Conservation (phyloP, 2,113 vertebrate genomes). For the Scalopus aquaticus region DNA sequence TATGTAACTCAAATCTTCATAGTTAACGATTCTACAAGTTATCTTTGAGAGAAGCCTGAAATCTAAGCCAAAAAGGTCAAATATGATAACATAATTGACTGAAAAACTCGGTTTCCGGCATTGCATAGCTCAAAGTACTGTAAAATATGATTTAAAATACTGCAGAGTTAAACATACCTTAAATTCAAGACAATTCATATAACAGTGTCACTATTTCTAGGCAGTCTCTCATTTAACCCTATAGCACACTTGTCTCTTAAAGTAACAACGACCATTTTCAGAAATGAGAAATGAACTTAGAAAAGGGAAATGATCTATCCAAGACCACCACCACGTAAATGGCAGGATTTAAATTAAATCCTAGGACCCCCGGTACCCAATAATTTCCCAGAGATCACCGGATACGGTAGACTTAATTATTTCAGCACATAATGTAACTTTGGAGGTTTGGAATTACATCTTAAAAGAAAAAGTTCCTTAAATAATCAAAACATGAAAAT, state of each 20-base stretch:
- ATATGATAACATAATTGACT: constrained; percentile 6
- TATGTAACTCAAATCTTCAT: constrained; percentile 29
- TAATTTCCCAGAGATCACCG: not conserved
- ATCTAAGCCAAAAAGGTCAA: not conserved
- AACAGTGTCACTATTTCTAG: not conserved
- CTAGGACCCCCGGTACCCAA: not conserved
- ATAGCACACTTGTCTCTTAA: not conserved
- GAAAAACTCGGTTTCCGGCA: not conserved
- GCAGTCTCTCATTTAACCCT: constrained; percentile 3
- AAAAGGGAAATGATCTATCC: not conserved
- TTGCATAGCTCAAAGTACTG: not conserved
- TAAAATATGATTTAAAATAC: not conserved
- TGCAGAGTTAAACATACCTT: not conserved
- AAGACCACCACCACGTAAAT: not conserved
- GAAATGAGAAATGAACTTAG: not conserved
- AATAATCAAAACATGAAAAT: not conserved
- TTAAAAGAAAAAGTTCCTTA: constrained; percentile 1
- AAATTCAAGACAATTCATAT: not conserved
- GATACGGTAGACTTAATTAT: not conserved
- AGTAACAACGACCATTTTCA: constrained; percentile 32
- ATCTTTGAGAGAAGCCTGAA: not conserved
- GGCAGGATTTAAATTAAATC: not conserved
- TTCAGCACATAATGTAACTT: not conserved
- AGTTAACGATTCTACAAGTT: not conserved
- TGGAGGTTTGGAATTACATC: not conserved